Base-by-base conservation (phyloP, 2,113 vertebrate genomes). In the Cyanoliseus patagonus region DNA sequence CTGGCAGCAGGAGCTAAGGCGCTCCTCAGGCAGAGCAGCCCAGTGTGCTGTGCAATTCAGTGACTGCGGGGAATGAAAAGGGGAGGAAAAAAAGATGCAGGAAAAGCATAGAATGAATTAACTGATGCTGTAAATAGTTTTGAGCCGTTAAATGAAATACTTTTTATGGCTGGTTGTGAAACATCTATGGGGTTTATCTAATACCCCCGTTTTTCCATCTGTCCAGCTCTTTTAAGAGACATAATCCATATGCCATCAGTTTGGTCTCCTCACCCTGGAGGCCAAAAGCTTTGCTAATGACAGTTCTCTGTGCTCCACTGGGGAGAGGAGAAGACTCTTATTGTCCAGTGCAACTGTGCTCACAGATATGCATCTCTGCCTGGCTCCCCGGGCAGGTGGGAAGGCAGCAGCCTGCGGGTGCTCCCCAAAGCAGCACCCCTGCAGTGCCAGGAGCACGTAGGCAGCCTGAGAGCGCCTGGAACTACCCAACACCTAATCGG, bases 81-180 rank as follows among this genome's bases (percentile, higher is more conserved):
- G 2, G 17, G 17, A 0, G 13, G 18, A 24, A 39, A 51, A 69
- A 49, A 30, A 59, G 7, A 46, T 17, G 35, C 12, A 39, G 66
- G 19, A 6, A 63, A 90, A 59, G 57, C 82, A 16, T 2, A 44
- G 18, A 53, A 66, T 19, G 6, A 76, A 55, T 74, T 55, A 52
- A 68, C 28, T n/a, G 31, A 37, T 59, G 31, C 69, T 90, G 44
- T 75, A 68, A 91, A 89, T 84, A 91, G 73, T 51, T 83, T 61
- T 44, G 81, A 96, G 92, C 53, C 63, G 28, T 77, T 94, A 91
- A 92, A 81, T 51, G n/a, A 74, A 91, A 66, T 84, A 33, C 47
- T 84, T 86, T 57, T 66, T 10, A 9, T 27, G 73, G 30, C 46
- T 78, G 73, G 64, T 62, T 2, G 39, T 69, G 64, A 83, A 95